A percentile compares a stretch with the other conserved stretches of the same genome.
Conservation (phyloP, 2,797 vertebrate genomes). For the Eulemur mongoz region DNA sequence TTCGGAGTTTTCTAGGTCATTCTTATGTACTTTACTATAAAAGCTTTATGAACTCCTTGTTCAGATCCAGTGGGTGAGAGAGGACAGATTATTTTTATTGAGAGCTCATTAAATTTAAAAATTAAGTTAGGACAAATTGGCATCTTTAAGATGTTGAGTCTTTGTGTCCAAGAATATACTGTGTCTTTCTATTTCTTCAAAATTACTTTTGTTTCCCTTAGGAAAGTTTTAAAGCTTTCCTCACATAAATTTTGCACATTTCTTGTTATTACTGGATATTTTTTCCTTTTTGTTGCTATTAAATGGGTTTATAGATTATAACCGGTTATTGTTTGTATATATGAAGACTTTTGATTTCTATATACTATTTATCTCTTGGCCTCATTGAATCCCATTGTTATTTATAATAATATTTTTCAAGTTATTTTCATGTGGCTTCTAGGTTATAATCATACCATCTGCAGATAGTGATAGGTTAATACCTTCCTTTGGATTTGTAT, state of each 20-base stretch:
- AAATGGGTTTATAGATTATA: conserved; percentile 33
- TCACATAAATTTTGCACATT: neutral
- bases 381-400: conserved; percentile 20
- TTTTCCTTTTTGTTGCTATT: neutral
- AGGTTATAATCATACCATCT: neutral
- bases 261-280: neutral
- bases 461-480: neutral
- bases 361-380: conserved; percentile 26
- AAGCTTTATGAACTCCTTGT: conserved; percentile 31
- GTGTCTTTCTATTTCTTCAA: neutral
- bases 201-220: conserved; percentile 15
- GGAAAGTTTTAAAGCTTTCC: conserved; percentile 14
- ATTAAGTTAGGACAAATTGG: conserved; percentile 16
- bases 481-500: neutral
- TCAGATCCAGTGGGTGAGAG: neutral
- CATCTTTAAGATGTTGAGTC: conserved; percentile 17
- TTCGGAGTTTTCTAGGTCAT: conserved; percentile 24
- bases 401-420: conserved; percentile 11
- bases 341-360: conserved; percentile 31
- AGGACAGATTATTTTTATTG: conserved; percentile 41
- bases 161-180: conserved; percentile 13
- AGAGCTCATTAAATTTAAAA: conserved; percentile 34
- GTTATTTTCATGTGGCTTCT: neutral
- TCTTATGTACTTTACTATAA: neutral
- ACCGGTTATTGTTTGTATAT: neutral